These are phyloP conservation scores for Lasioglossum zephyrum DNA, from an alignment of 2,888 invertebrate species.

Conservation along the genomic window DNA sequence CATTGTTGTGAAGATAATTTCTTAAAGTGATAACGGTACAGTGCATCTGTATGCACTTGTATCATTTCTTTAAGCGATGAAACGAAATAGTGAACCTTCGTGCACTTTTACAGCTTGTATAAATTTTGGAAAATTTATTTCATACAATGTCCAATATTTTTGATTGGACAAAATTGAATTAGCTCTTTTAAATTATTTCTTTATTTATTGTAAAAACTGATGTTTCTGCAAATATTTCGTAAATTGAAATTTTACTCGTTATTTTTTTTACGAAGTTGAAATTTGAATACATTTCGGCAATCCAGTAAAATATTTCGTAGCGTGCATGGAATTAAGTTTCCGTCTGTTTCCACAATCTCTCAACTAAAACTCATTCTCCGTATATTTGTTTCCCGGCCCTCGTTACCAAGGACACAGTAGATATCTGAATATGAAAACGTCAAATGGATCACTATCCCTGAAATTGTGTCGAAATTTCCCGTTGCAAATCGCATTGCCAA, in stretches of 20 bases:
- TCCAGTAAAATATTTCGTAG: neutral
- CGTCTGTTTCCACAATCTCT: neutral
- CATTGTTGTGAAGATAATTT: neutral
- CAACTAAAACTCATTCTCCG: neutral
- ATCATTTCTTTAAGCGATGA: too few relatives aligned
- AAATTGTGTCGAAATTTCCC: constrained; percentile 31
- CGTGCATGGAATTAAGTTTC: neutral
- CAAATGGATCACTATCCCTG: neutral
- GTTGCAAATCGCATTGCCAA: constrained; percentile 18
- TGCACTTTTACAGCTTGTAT: too few relatives aligned
- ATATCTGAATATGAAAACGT: neutral
- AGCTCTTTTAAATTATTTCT: too few relatives aligned
- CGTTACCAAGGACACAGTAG: neutral
- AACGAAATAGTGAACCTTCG: too few relatives aligned
- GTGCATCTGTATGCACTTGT: neutral
- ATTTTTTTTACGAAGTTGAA: neutral
- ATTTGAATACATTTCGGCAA: neutral
- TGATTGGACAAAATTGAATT: too few relatives aligned
- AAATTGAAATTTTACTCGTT: neutral
- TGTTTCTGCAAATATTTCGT: too few relatives aligned
- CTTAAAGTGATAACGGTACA: neutral
- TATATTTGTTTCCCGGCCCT: neutral
- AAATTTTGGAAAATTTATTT: too few relatives aligned
- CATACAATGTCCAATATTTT: too few relatives aligned
- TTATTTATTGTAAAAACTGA: too few relatives aligned